These are phyloP conservation scores for Perccottus glenii DNA, from an alignment of 2,113 vertebrate species.

Conservation along the genomic window DNA sequence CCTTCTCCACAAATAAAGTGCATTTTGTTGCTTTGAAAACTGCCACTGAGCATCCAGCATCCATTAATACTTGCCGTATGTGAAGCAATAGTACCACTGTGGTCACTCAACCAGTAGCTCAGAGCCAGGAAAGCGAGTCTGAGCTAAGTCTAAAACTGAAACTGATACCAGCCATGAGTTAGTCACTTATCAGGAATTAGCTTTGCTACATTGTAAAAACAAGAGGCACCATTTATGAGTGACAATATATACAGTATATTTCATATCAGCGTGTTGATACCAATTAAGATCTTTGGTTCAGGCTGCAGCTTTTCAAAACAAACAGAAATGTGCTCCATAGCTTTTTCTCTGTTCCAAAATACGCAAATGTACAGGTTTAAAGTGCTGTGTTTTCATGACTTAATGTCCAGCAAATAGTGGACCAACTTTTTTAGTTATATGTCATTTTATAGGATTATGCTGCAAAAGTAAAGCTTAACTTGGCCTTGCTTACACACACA, in stretches of 20 bases:
- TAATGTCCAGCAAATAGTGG: background rate
- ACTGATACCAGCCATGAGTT: constrained; percentile 31
- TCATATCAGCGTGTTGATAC: background rate
- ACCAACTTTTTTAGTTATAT: too few species aligned
- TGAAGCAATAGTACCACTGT: constrained; percentile 62
- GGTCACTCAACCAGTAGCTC: constrained; percentile 43
- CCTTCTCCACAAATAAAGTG: constrained; percentile 8
- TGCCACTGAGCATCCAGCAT: constrained; percentile 32
- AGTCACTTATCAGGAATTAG: constrained; percentile 24
- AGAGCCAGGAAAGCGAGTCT: constrained; percentile 30
- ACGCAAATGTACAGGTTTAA: background rate
- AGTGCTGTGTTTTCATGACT: background rate
- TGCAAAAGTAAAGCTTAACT: background rate
- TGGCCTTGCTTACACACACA: background rate
- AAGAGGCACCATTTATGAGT: too few species aligned
- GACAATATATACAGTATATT: background rate
- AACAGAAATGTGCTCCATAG: too few species aligned
- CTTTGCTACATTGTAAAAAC: background rate
- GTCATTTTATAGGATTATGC: background rate
- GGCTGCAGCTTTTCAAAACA: too few species aligned
- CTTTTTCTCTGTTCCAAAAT: too few species aligned
- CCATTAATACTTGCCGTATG: constrained; percentile 34
- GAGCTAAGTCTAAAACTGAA: background rate
- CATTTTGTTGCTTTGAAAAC: constrained; percentile 36
- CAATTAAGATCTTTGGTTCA: too few species aligned